A percentile compares a stretch with the other conserved stretches of the same genome.
Evolutionary conservation across 1,140 invertebrate genomes (phyloP).

Genomic region (Catajapyx aquilonaris): DNA sequence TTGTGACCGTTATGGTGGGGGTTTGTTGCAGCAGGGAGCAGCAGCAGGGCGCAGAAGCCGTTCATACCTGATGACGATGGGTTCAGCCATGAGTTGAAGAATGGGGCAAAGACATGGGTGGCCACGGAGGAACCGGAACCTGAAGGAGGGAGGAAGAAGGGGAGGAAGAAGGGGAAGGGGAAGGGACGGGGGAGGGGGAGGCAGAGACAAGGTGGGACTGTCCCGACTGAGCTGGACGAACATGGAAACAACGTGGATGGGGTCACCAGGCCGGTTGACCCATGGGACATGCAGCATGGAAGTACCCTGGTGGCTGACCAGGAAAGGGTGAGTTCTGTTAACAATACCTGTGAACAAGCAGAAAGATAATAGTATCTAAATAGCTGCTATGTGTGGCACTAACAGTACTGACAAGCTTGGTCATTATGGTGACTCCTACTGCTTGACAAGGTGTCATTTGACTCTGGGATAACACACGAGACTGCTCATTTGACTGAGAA

Average conservation of each 20-base stretch:
- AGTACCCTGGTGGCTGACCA: constrained; percentile 13
- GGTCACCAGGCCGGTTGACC: not conserved
- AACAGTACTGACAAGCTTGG: no score
- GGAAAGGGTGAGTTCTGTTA: constrained; percentile 17
- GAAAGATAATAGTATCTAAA: no score
- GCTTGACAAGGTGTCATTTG: no score
- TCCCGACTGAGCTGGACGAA: no score
- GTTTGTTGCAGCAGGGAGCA: no score
- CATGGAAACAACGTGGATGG: not conserved
- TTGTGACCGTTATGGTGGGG: no score
- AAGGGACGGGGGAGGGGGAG: not conserved
- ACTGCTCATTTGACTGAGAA: no score
- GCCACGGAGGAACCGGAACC: not conserved
- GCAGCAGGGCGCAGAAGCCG: no score
- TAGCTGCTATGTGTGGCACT: no score
- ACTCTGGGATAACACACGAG: no score
- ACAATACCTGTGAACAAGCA: no score
- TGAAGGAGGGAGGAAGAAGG: not conserved
- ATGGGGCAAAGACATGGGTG: not conserved
- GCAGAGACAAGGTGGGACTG: not conserved
- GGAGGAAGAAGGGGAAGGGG: not conserved
- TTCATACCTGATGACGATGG: not conserved
- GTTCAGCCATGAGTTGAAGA: not conserved
- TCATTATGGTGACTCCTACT: no score
- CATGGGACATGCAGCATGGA: constrained; percentile 13